These are phyloP conservation scores for Myotis brandtii DNA, from an alignment of 2,113 vertebrate genomes.

Conservation along the genomic window DNA sequence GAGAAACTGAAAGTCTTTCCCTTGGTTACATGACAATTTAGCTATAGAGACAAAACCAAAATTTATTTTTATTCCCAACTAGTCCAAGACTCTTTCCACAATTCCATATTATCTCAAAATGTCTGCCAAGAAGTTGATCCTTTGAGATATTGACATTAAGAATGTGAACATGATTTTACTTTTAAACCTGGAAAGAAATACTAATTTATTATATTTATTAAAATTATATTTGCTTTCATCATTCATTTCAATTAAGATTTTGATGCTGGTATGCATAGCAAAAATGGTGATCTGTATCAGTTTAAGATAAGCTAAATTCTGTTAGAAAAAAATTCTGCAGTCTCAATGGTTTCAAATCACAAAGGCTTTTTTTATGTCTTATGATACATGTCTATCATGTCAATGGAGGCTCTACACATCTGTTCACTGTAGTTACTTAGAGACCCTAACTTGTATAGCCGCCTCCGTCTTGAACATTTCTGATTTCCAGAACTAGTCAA, in stretches of 20 bases:
- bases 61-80: constrained; percentile 26
- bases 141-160: constrained; percentile 10
- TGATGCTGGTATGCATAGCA: neutral
- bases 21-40: neutral
- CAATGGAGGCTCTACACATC: neutral
- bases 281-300: neutral
- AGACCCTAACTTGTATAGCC: neutral
- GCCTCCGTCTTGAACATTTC: neutral
- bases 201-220: neutral
- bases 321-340: neutral
- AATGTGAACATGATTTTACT: neutral
- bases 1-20: neutral
- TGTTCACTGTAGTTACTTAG: neutral
- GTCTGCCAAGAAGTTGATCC: neutral
- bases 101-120: neutral
- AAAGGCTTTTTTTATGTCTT: neutral
- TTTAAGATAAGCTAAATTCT: neutral
- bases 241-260: constrained; percentile 32
- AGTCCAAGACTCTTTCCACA: neutral
- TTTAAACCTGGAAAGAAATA: neutral
- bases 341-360: neutral
- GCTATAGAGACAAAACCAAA: neutral
- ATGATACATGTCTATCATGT: neutral
- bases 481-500: constrained; percentile 7
- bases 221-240: neutral